phyloP scores from a whole-genome alignment of 2,797 vertebrate genomes.

The Tamandua tetradactyla region DNA sequence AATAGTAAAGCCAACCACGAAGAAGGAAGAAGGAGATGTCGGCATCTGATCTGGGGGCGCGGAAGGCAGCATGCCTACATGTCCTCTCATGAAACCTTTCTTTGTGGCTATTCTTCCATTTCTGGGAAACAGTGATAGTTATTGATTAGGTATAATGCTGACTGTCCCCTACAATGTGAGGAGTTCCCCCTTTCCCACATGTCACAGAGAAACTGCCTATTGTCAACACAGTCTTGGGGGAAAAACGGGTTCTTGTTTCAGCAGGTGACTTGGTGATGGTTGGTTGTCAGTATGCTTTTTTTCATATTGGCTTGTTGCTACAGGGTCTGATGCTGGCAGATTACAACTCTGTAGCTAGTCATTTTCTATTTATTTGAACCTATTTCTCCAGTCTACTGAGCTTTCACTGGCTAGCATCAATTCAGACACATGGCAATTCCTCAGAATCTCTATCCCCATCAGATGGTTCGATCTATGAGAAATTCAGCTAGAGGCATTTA shows the following conservation, averaged over 20 bases:
- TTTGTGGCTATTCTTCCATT: background rate
- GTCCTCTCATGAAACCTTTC: background rate
- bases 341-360: slow-evolving; percentile 92
- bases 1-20: background rate
- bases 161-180: background rate
- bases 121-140: background rate
- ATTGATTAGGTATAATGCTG: background rate
- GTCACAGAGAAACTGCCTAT: background rate
- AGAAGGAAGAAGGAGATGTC: background rate
- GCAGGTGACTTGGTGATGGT: slow-evolving; percentile 82
- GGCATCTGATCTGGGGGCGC: background rate
- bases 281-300: slow-evolving; percentile 86
- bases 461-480: slow-evolving; percentile 89
- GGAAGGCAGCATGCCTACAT: background rate
- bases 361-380: slow-evolving; percentile 93
- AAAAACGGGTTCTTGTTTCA: background rate
- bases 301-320: slow-evolving; percentile 82
- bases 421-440: slow-evolving; percentile 87
- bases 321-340: slow-evolving; percentile 88
- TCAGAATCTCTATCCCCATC: slow-evolving; percentile 87
- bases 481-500: slow-evolving; percentile 90
- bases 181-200: background rate
- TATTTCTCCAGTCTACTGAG: slow-evolving; percentile 83
- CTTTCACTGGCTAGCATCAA: slow-evolving; percentile 86
- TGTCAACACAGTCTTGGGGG: background rate